phyloP scores from a whole-genome alignment of 2,888 invertebrate genomes.

The Eupithecia abbreviata region DNA sequence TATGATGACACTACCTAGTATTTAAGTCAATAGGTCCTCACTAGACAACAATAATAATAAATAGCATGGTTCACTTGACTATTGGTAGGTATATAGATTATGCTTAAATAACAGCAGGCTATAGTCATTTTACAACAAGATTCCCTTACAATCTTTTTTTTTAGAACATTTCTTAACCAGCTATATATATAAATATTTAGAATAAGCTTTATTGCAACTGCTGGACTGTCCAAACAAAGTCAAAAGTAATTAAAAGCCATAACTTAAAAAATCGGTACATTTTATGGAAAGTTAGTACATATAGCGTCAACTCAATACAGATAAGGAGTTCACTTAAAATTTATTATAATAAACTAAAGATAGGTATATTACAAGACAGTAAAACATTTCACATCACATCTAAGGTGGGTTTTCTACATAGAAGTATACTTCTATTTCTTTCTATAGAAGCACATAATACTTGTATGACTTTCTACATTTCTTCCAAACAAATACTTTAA shows the following conservation, averaged over 20 bases:
- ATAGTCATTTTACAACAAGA: neutral
- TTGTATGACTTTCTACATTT: neutral
- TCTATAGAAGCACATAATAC: neutral
- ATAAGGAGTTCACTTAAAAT: neutral
- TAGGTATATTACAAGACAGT: neutral
- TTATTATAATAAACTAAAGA: neutral
- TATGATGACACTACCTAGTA: neutral
- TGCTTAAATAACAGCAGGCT: neutral
- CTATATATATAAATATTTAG: neutral
- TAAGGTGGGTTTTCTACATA: conserved; percentile 5
- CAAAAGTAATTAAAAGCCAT: neutral
- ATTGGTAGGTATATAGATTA: neutral
- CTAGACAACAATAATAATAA: neutral
- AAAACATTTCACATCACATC: conserved; percentile 4
- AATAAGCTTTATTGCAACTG: neutral
- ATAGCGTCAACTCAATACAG: neutral
- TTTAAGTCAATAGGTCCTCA: neutral
- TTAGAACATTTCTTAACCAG: neutral
- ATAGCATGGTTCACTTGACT: neutral
- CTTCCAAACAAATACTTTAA: neutral
- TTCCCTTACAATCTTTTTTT: neutral
- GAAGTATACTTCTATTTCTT: neutral
- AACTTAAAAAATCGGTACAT: neutral
- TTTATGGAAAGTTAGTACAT: neutral
- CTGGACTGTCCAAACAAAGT: neutral